These are phyloP conservation scores for Euura lappo DNA, from an alignment of 1,140 invertebrate genomes.

Conservation along the genomic window DNA sequence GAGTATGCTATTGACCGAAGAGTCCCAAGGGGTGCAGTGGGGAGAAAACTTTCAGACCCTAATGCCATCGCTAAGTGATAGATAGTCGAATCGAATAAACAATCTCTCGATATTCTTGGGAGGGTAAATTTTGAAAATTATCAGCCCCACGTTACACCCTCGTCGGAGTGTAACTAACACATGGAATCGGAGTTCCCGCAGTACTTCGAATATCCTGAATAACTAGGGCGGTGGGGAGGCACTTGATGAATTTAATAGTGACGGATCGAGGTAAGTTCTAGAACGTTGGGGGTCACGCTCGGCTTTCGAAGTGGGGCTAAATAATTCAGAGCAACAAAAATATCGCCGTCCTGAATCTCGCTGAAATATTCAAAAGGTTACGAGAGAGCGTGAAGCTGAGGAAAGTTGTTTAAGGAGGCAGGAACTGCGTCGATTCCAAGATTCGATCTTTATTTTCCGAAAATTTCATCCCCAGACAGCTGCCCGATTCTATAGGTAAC, in stretches of 20 bases:
- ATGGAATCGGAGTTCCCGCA: no score
- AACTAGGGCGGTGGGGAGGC: neutral
- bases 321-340: neutral
- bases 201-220: no score
- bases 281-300: neutral
- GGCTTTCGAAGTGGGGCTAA: neutral
- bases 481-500: no score
- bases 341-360: neutral
- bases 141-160: no score
- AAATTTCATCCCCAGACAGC: no score
- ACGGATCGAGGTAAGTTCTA: neutral
- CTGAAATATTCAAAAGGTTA: neutral
- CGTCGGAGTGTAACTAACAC: no score
- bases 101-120: neutral
- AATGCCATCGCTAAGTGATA: conserved; percentile 16
- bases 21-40: neutral
- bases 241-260: neutral
- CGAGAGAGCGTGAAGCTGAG: neutral
- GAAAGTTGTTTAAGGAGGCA: no score
- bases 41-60: neutral
- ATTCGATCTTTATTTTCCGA: no score
- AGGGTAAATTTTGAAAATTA: conserved; percentile 26
- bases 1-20: neutral
- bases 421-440: no score
- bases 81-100: conserved; percentile 12